These are phyloP conservation scores for Oxystoma pomonae DNA, from an alignment of 2,888 invertebrate species.

Conservation along the genomic window DNA sequence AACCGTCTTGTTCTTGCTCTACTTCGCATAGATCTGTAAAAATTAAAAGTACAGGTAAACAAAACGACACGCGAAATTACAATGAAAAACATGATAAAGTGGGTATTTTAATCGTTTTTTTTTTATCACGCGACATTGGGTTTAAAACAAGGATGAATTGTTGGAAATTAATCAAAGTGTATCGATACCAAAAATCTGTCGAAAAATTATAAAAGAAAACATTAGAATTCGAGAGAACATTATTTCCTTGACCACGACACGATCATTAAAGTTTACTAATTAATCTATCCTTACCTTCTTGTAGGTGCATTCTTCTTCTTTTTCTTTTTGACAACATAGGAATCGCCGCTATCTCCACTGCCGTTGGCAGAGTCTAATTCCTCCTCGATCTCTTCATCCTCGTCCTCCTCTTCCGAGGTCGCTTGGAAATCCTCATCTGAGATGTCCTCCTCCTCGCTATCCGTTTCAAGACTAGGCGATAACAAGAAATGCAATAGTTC, in stretches of 20 bases:
- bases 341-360: slow-evolving; percentile 55
- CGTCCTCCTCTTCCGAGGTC: slow-evolving; percentile 50
- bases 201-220: too few species aligned
- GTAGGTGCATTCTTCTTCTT: slow-evolving; percentile 47
- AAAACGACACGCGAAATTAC: too few species aligned
- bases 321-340: slow-evolving; percentile 49
- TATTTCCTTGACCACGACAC: too few species aligned
- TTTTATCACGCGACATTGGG: too few species aligned
- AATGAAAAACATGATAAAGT: too few species aligned
- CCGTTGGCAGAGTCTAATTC: slow-evolving; percentile 49
- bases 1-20: slow-evolving; percentile 16
- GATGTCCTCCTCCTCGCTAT: slow-evolving; percentile 61
- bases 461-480: slow-evolving; percentile 22
- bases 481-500: too few species aligned
- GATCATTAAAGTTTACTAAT: too few species aligned
- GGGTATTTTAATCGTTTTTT: too few species aligned
- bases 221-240: too few species aligned
- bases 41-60: neutral
- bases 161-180: too few species aligned
- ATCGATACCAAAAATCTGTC: too few species aligned
- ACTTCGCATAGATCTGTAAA: neutral
- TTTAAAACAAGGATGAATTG: too few species aligned
- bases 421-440: slow-evolving; percentile 92
- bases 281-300: slow-evolving; percentile 55
- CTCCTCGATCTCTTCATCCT: slow-evolving; percentile 50